Conservation (phyloP, 2,113 vertebrate genomes). For the Reinhardtius hippoglossoides region DNA sequence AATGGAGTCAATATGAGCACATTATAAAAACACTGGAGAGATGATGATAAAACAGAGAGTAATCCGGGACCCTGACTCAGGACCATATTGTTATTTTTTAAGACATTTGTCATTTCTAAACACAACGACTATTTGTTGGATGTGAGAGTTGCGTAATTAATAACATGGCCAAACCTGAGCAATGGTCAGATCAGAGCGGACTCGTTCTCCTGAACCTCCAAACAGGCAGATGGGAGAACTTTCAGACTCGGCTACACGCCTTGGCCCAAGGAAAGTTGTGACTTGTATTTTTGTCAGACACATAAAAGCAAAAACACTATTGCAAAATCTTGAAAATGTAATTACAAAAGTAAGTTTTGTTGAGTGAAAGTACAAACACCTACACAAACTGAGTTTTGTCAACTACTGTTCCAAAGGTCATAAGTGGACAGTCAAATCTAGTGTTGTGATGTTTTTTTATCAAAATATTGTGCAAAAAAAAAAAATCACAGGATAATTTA, state of each 20-base stretch:
- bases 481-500: no score
- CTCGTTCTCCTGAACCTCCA: conserved; percentile 27
- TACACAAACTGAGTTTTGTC: not conserved
- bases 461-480: no score
- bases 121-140: conserved; percentile 3
- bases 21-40: conserved; percentile 50
- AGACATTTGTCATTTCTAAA: conserved; percentile 16
- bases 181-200: conserved; percentile 15
- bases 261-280: conserved; percentile 19
- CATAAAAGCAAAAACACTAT: conserved; percentile 3
- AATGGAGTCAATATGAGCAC: conserved; percentile 56
- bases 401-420: not conserved
- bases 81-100: not conserved
- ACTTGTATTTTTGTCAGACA: not conserved
- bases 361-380: not conserved
- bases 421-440: no score
- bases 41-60: conserved; percentile 31
- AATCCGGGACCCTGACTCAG: conserved; percentile 12
- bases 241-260: conserved; percentile 27
- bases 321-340: not conserved
- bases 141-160: conserved; percentile 19
- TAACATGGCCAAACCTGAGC: conserved; percentile 1
- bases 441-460: no score
- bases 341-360: not conserved
- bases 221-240: conserved; percentile 44